These are phyloP conservation scores for Drosophila mayri DNA, from an alignment of 1,140 invertebrate species.

Conservation along the genomic window DNA sequence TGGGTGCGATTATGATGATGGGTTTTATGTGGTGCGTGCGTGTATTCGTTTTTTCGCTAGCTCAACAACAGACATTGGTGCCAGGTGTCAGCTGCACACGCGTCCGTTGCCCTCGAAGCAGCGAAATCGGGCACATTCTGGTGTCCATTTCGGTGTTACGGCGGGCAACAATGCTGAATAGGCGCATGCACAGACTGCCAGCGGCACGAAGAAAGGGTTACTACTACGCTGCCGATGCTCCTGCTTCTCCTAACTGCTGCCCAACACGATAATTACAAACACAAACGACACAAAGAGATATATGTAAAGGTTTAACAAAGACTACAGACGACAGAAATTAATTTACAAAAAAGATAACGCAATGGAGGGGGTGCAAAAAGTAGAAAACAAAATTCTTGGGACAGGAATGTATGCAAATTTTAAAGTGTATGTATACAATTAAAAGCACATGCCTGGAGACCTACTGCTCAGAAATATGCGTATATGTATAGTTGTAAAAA, in stretches of 20 bases:
- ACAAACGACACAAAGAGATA: constrained; percentile 59
- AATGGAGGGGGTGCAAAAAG: constrained; percentile 12
- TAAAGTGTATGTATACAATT: constrained; percentile 45
- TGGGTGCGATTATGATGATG: constrained; percentile 9
- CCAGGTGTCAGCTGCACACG: constrained; percentile 55
- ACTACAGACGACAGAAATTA: constrained; percentile 51
- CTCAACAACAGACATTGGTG: constrained; percentile 73
- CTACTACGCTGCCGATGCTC: constrained; percentile 16
- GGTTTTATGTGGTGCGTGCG: constrained; percentile 31
- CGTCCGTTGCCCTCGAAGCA: constrained; percentile 50
- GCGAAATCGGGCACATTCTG: constrained; percentile 56
- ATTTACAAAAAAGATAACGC: constrained; percentile 35
- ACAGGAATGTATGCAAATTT: constrained; percentile 74
- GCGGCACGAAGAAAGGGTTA: constrained; percentile 36
- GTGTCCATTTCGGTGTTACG: constrained; percentile 60
- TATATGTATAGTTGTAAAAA: constrained; percentile 36
- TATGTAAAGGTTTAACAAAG: constrained; percentile 53
- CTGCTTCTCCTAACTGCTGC: constrained; percentile 37
- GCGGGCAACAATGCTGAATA: constrained; percentile 69
- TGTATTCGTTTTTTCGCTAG: constrained; percentile 41
- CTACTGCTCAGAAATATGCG: constrained; percentile 45
- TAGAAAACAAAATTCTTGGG: constrained; percentile 53
- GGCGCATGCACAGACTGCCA: constrained; percentile 39
- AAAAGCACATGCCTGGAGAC: constrained; percentile 36
- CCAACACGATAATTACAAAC: constrained; percentile 49